Evolutionary conservation across 1,140 invertebrate species (phyloP), one percentile per base, ranked within the genome.

Genomic region (Pogonus chalceus): DNA sequence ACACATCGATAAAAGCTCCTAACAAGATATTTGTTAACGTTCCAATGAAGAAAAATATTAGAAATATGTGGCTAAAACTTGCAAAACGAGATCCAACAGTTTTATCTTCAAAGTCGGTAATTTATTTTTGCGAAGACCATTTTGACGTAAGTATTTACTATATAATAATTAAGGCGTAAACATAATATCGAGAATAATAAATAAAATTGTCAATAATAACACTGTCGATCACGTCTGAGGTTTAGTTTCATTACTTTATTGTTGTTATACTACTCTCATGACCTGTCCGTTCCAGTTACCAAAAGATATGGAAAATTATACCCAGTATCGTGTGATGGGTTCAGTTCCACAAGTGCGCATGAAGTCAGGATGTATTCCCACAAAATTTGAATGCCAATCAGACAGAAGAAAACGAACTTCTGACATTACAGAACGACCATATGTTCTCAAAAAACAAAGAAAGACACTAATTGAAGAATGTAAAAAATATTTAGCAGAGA

Each of bases 231-330:
- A n/a, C n/a, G n/a, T n/a, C n/a, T n/a, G n/a, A n/a, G n/a, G n/a
- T n/a, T 49, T 57, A 43, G 23, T 21, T 2, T 57, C 52, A 20
- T 57, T 59, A 9, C 54, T 55, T 18, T 50, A 58, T 49, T 58
- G 56, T 22, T 52, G 52, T 12, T 39, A 58, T 26, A 55, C 55
- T 21, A 52, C 52, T 31, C 16, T 55, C 48, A 55, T 55, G 50
- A 57, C 49, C 24, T 55, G 35, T 51, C 50, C 51, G 26, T 62
- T 65, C 53, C 53, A 63, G 60, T 54, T 65, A 39, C 59, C 55
- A 62, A 62, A 65, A 58, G 63, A 65, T 57, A 65, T 62, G 62
- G 53, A 56, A n/a, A 63, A 66, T 56, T 66, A 59, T 56, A 66
- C 59, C 55, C 7, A 59, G 47, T 64, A 65, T 57, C 51, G 58